These are phyloP conservation scores for Anolis sagrei DNA, from an alignment of 2,113 vertebrate species.

Conservation along the genomic window DNA sequence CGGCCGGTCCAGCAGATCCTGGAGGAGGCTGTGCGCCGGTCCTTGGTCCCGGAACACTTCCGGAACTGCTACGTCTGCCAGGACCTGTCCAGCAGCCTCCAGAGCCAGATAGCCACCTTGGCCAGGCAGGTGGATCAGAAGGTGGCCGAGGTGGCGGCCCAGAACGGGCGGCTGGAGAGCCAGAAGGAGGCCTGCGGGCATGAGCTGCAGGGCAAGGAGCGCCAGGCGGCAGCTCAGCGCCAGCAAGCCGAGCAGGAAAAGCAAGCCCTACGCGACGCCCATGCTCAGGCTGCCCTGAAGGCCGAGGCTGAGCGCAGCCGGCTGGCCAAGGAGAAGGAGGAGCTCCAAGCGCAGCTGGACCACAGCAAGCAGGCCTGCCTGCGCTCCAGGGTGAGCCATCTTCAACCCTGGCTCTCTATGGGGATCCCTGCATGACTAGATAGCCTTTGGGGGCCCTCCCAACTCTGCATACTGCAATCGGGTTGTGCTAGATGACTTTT, in stretches of 20 bases:
- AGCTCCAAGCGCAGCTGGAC: background rate
- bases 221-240: background rate
- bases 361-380: background rate
- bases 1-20: too few relatives aligned
- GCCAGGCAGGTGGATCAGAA: background rate
- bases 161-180: background rate
- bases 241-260: background rate
- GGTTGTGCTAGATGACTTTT: too few relatives aligned
- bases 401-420: too few relatives aligned
- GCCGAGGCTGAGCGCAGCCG: background rate
- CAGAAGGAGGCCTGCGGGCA: background rate
- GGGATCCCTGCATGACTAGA: too few relatives aligned
- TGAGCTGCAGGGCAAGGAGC: background rate
- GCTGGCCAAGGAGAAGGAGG: background rate
- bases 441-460: too few relatives aligned
- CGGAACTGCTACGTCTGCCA: background rate
- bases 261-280: background rate
- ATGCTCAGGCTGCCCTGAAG: rapidly evolving
- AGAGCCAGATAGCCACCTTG: rapidly evolving
- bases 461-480: too few relatives aligned
- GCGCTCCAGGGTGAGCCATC: rapidly evolving
- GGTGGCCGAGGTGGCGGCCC: background rate
- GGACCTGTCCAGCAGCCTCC: rapidly evolving
- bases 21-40: too few relatives aligned
- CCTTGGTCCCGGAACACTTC: rapidly evolving